Base-by-base conservation (phyloP, 2,797 vertebrate genomes). In the Simalia tracyae region DNA sequence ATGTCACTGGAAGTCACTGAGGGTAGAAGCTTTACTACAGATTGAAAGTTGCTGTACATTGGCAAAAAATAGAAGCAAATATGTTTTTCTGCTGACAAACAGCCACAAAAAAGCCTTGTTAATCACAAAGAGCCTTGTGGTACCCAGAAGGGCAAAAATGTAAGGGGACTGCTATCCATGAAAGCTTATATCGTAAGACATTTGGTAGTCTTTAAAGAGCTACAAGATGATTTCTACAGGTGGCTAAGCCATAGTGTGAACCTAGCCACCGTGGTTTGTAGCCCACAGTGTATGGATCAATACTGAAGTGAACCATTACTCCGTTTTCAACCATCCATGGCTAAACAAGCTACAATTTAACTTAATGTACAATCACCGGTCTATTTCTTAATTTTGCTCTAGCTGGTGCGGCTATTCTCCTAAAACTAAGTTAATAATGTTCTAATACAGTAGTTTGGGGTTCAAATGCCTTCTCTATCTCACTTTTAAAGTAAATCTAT, bases 1-100 rank as follows among this genome's bases (percentile, higher is more conserved):
- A n/a, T 54, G 17, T 89, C 59, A 85, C 89, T 0, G 0, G 5
- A 89, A 46, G 26, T 26, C 92, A 91, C 86, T 46, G 92, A 87
- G 88, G 89, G 86, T 94, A 94, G 36, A 92, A 89, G 90, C 68
- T 15, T 24, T 87, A 56, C 59, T 84, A 26, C 14, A 86, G 10
- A 91, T 54, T 60, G 92, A n/a, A 66, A 84, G 84, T 91, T 89
- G 92, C 89, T 93, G 92, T 72, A 87, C 9, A 54, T 22, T 93
- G 66, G 3, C 90, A 26, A 22, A 68, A 89, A 89, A 86, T 92
- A 15, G 0, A 68, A 94, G 50, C 5, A 7, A 19, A 68, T 72
- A 42, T 28, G 24, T 50, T 22, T 91, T 88, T 50, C 56, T 86
- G 92, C 68, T 90, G n/a, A 93, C 87, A 66, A 87, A 24, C 60